A percentile compares a stretch with the other conserved stretches of the same genome.
Conservation (phyloP, 2,888 invertebrate species). For the Eupithecia vulgata region DNA sequence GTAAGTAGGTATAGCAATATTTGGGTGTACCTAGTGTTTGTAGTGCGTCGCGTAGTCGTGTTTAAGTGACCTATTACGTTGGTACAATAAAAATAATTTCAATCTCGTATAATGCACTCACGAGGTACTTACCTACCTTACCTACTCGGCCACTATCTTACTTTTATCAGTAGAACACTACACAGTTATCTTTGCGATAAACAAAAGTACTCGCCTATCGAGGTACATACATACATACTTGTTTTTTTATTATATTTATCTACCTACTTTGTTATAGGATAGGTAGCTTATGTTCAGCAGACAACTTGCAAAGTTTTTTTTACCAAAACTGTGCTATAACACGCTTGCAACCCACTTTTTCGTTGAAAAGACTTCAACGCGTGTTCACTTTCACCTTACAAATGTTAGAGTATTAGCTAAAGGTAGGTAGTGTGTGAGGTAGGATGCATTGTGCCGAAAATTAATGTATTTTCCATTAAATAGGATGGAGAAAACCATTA, state of each 20-base stretch:
- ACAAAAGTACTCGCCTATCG: slow-evolving; percentile 1
- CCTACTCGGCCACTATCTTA: slow-evolving; percentile 10
- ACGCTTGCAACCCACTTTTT: slow-evolving; percentile 7
- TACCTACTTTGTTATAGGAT: neutral
- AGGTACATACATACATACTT: slow-evolving; percentile 4
- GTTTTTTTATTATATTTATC: neutral
- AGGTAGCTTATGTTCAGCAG: neutral
- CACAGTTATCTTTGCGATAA: slow-evolving; percentile 20
- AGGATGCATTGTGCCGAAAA: neutral
- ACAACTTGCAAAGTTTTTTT: neutral
- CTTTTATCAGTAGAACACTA: slow-evolving; percentile 22
- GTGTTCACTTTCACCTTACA: slow-evolving; percentile 15
- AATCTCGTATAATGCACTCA: neutral
- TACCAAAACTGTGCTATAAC: neutral
- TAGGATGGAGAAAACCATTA: neutral
- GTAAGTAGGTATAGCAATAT: neutral
- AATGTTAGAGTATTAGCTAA: neutral
- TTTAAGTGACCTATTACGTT: neutral
- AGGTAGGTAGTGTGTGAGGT: slow-evolving; percentile 1
- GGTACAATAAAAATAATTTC: neutral
- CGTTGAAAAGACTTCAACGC: slow-evolving; percentile 36
- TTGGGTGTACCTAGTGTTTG: too few species aligned
- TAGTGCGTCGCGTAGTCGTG: neutral
- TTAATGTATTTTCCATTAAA: neutral
- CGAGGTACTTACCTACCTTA: neutral